A percentile compares a stretch with the other conserved stretches of the same genome.
Evolutionary conservation across 2,113 vertebrate genomes (phyloP).

Genomic region (Tachuris rubrigastra): DNA sequence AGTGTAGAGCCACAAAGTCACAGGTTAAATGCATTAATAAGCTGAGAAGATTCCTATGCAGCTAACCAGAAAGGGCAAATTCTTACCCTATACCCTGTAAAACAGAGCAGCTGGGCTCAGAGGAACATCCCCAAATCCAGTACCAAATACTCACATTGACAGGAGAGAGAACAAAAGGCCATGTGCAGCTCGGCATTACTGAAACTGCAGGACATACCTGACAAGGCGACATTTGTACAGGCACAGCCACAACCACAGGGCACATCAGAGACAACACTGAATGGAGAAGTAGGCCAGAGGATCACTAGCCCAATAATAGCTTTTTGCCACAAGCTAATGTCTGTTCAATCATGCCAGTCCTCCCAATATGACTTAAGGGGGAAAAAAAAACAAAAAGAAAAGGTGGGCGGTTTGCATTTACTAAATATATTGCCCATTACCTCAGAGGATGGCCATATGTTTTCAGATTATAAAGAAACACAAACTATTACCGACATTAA

Average conservation of each 20-base stretch:
- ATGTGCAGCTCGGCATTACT: fast-evolving
- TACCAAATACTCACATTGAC: background rate
- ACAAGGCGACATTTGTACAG: background rate
- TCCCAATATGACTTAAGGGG: background rate
- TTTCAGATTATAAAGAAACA: background rate
- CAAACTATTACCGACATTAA: background rate
- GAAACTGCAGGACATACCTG: background rate
- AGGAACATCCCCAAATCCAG: background rate
- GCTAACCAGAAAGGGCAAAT: background rate
- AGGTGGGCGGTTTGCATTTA: background rate
- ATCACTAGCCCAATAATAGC: background rate
- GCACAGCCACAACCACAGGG: background rate
- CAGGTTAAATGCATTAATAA: background rate
- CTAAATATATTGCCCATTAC: background rate
- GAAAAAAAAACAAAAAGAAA: background rate
- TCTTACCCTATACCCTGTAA: background rate
- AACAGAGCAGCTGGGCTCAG: background rate
- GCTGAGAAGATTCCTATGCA: background rate
- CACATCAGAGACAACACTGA: background rate
- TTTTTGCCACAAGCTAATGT: background rate
- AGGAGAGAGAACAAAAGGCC: conserved; percentile 11
- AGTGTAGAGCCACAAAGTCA: background rate
- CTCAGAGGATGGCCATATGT: background rate
- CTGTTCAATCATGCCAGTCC: background rate
- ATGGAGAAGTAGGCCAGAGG: background rate